phyloP scores from a whole-genome alignment of 2,113 vertebrate genomes.

The Xiphias gladius region DNA sequence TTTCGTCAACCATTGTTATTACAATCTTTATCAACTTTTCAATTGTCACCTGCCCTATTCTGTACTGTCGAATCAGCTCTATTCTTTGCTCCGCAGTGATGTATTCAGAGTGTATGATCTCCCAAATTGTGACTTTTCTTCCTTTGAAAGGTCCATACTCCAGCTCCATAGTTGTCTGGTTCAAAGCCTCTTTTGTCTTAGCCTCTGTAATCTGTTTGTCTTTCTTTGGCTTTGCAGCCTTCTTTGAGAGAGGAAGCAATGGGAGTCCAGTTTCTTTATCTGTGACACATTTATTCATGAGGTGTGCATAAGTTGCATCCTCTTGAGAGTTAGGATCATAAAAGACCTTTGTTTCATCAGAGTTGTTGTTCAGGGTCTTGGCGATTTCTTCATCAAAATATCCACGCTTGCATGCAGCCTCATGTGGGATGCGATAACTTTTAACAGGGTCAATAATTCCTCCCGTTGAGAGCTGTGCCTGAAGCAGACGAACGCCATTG shows the following conservation, averaged over 20 bases:
- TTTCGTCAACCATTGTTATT: conserved; percentile 91
- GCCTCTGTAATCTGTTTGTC: conserved; percentile 86
- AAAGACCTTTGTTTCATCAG: conserved; percentile 86
- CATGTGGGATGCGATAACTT: conserved; percentile 92
- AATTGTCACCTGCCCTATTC: conserved; percentile 91
- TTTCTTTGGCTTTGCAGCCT: conserved; percentile 85
- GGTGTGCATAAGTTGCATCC: conserved; percentile 86
- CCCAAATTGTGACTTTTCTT: conserved; percentile 91
- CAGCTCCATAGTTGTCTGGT: conserved; percentile 87
- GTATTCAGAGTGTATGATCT: conserved; percentile 94
- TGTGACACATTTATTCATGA: conserved; percentile 86
- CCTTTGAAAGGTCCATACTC: conserved; percentile 90
- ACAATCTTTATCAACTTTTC: conserved; percentile 94
- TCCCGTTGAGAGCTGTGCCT: conserved; percentile 92
- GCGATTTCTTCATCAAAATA: conserved; percentile 88
- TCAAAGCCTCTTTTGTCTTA: conserved; percentile 89
- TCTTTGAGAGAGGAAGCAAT: conserved; percentile 89
- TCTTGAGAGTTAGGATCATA: conserved; percentile 87
- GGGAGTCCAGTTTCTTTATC: conserved; percentile 90
- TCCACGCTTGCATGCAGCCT: conserved; percentile 90
- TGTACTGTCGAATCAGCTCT: conserved; percentile 92
- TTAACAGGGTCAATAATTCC: conserved; percentile 92
- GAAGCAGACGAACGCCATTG: conserved; percentile 89
- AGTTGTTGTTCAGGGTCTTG: conserved; percentile 78
- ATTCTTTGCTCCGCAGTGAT: conserved; percentile 91